phyloP scores from a whole-genome alignment of 53 echinoderm and acorn worm genomes.

The Echinometra lucunter region DNA sequence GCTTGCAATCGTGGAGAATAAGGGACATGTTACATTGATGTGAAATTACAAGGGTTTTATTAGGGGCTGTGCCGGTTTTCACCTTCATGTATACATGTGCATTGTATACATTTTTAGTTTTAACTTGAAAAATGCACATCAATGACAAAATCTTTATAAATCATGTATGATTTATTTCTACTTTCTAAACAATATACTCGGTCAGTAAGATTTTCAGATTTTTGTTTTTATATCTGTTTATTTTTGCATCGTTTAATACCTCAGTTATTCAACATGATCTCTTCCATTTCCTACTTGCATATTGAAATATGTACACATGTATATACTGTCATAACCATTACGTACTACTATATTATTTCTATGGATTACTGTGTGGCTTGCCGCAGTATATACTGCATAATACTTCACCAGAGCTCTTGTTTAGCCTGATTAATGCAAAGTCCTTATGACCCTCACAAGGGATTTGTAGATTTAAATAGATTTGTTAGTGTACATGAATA shows the following conservation, averaged over 20 bases:
- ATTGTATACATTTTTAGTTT: neutral
- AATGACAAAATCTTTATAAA: too few relatives aligned
- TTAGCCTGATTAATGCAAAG: conserved; percentile 7
- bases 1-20: too few relatives aligned
- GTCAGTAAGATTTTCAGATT: neutral
- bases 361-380: conserved; percentile 1
- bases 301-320: conserved; percentile 1
- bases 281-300: neutral
- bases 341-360: neutral
- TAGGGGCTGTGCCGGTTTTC: neutral
- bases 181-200: too few relatives aligned
- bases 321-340: neutral
- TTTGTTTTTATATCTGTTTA: neutral
- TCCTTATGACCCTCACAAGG: neutral
- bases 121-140: neutral
- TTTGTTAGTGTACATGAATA: neutral
- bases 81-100: too few relatives aligned
- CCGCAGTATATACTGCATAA: neutral
- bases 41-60: too few relatives aligned
- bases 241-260: neutral
- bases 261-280: neutral
- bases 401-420: neutral
- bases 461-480: conserved; percentile 7
- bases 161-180: too few relatives aligned
- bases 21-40: too few relatives aligned